A percentile compares a stretch with the other conserved stretches of the same genome.
Conservation (phyloP, 1,140 invertebrate species). For the Bacillus rossius region DNA sequence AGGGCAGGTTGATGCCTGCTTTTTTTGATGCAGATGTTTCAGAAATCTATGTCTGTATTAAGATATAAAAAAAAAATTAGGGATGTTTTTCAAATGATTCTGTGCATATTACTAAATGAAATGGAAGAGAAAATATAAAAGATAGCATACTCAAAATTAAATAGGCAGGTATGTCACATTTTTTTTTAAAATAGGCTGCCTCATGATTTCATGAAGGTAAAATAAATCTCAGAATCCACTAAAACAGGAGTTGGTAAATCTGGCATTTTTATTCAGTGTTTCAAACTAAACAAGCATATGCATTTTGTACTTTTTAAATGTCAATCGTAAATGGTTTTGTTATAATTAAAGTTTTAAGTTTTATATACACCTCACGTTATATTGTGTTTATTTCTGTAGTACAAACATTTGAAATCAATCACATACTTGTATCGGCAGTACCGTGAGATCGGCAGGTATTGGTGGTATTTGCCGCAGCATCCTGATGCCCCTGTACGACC, state of each 20-base stretch:
- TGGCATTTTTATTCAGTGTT: not conserved
- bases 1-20: no score
- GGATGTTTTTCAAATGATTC: no score
- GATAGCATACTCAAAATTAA: not conserved
- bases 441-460: no score
- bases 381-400: not conserved
- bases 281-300: not conserved
- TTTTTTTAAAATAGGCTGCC: no score
- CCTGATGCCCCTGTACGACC: conserved; percentile 83
- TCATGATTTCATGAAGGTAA: no score
- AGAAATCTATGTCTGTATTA: no score
- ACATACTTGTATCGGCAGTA: not conserved
- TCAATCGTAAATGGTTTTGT: not conserved
- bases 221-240: no score
- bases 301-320: not conserved
- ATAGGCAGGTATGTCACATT: not conserved
- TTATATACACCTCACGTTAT: no score
- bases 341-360: not conserved
- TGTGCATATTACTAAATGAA: not conserved
- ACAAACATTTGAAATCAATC: not conserved
- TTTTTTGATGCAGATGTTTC: no score
- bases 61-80: no score
- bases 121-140: not conserved
- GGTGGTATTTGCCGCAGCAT: conserved; percentile 47
- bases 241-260: no score